Conservation (phyloP, 1,140 invertebrate species). For the Diorhabda sublineata region DNA sequence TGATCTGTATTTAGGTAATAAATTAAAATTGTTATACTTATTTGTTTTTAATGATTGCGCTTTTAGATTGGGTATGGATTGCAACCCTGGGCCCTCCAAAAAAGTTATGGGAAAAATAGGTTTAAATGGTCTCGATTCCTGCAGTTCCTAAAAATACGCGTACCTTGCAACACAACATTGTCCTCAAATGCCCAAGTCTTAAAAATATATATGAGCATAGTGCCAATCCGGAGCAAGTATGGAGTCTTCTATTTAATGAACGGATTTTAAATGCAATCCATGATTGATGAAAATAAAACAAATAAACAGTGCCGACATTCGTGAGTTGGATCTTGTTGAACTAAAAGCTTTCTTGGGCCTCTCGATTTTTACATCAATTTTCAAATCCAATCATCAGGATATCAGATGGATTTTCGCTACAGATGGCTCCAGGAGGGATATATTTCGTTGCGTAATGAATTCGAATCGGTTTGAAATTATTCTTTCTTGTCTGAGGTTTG, state of each 20-base stretch:
- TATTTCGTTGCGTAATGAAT: background rate
- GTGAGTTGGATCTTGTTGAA: too few species aligned
- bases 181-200: too few species aligned
- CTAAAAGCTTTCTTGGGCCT: background rate
- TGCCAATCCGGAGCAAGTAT: background rate
- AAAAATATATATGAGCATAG: background rate
- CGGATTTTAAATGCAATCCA: background rate
- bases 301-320: background rate
- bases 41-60: too few species aligned
- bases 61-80: too few species aligned
- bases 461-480: conserved; percentile 12
- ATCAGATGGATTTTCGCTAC: background rate
- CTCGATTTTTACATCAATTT: background rate
- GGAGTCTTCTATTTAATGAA: background rate
- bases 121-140: conserved; percentile 3
- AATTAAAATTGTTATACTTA: too few species aligned
- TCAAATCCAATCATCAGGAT: background rate
- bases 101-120: background rate
- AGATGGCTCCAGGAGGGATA: background rate
- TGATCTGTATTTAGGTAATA: too few species aligned
- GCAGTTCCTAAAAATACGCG: background rate
- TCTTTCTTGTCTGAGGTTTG: background rate
- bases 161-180: background rate
- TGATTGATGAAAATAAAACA: background rate
- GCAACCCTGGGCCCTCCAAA: too few species aligned